Evolutionary conservation across 2,113 vertebrate species (phyloP), one percentile per base, ranked within the genome.

Genomic region (Oncorhynchus kisutch): DNA sequence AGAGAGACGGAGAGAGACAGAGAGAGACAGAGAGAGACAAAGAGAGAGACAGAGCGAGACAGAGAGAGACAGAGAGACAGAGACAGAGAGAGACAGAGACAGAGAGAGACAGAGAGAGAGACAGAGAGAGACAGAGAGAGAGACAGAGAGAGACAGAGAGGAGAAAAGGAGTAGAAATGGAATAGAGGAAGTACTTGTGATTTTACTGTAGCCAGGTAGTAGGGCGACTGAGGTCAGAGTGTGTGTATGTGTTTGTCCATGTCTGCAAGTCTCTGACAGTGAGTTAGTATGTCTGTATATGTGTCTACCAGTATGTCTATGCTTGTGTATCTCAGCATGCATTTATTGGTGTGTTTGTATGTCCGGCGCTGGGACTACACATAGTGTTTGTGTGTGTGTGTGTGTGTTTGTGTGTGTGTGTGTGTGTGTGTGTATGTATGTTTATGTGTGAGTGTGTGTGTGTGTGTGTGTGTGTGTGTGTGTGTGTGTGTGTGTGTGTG

Each of bases 321-420:
- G 73, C 18, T 27, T 39, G 9, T 73, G 20, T 64, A 7, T 48
- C 48, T 4, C 5, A 70, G 34, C 39, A 39, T 62, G 29, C 20
- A 39, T 22, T 29, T 59, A 64, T 39, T 12, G 9, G 71, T 72
- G 54, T 31, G 25, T 70, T 31, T 34, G 54, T 59, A 16, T 72
- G 54, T 45, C 22, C 18, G 59, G 27, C 5, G 5, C 66, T 74
- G 64, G 27, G 73, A 67, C 62, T 74, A 34, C 51, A 48, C 62
- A 74, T 74, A 66, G 73, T 45, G 18, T 57, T 25, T 27, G 12
- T 54, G 48, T 71, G 70, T 54, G 24, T 27, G 48, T 71, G 48
- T 59, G 9, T 29, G 16, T 73, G 59, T 64, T 8, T 27, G 0
- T 64, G 25, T 73, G 31, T 64, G 16, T 68, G 48, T 31, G 73